Conservation (phyloP, 2,797 vertebrate genomes). For the Enteromius treurensis region DNA sequence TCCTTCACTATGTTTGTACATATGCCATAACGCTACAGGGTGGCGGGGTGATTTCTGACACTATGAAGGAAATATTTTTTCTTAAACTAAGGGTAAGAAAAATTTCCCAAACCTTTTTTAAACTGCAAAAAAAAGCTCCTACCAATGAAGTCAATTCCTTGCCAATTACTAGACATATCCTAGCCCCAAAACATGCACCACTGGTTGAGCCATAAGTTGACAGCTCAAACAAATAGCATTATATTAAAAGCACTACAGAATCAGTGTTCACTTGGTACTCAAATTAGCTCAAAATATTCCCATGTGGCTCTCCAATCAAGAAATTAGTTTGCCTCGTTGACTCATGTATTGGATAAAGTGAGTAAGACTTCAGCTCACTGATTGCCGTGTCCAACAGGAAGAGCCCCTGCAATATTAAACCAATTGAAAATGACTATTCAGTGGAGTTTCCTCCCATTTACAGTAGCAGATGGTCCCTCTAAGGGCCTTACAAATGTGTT, state of each 20-base stretch:
- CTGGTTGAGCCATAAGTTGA: not conserved
- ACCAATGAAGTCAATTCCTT: not conserved
- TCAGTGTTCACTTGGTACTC: slow-evolving; percentile 55
- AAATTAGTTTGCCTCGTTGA: not conserved
- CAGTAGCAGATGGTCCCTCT: slow-evolving; percentile 4
- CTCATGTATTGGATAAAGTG: not conserved
- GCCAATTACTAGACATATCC: not conserved
- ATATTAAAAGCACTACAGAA: slow-evolving; percentile 48
- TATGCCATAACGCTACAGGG: not conserved
- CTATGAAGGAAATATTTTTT: slow-evolving; percentile 11
- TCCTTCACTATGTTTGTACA: slow-evolving; percentile 2
- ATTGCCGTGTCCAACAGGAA: not conserved
- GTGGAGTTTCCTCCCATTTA: slow-evolving; percentile 23
- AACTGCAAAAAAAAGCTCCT: not conserved
- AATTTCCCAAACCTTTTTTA: not conserved
- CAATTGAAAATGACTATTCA: slow-evolving; percentile 18
- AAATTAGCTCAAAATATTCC: slow-evolving; percentile 1
- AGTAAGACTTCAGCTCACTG: not conserved
- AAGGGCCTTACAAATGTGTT: slow-evolving; percentile 17
- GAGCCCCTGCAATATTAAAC: not conserved
- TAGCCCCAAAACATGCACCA: not conserved
- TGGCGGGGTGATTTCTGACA: not conserved
- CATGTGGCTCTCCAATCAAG: not conserved
- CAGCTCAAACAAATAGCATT: not conserved
- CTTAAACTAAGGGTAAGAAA: slow-evolving; percentile 2